phyloP scores from a whole-genome alignment of 2,888 invertebrate species.

The Macaria liturata region DNA sequence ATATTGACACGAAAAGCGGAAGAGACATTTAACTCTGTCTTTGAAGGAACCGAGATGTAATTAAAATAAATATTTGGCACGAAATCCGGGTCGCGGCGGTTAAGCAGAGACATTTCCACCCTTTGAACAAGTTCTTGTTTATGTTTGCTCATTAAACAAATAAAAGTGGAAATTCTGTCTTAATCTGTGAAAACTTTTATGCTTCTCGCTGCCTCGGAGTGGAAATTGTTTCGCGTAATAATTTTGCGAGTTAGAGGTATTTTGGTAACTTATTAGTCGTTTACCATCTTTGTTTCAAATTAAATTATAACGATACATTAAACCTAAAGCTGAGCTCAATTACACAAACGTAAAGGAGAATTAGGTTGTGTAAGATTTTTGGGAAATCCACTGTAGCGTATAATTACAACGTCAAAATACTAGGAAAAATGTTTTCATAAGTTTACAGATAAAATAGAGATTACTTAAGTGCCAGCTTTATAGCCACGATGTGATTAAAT shows the following conservation, averaged over 20 bases:
- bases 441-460: too few relatives aligned
- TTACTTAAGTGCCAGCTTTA: too few relatives aligned
- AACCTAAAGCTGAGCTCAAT: neutral
- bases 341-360: too few relatives aligned
- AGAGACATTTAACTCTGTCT: constrained; percentile 66
- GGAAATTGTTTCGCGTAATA: constrained; percentile 47
- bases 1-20: constrained; percentile 58
- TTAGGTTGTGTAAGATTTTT: too few relatives aligned
- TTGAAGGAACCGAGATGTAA: constrained; percentile 73
- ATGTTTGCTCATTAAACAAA: constrained; percentile 80
- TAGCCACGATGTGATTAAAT: neutral
- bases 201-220: constrained; percentile 45
- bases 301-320: constrained; percentile 6
- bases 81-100: constrained; percentile 77
- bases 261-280: constrained; percentile 39
- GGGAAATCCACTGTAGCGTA: too few relatives aligned
- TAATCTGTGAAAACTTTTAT: constrained; percentile 63
- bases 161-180: constrained; percentile 72
- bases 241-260: constrained; percentile 42
- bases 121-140: constrained; percentile 81
- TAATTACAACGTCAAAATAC: too few relatives aligned
- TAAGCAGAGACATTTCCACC: constrained; percentile 77
- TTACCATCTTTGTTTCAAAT: constrained; percentile 32
- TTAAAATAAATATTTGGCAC: constrained; percentile 82
- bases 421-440: too few relatives aligned